Base-by-base conservation (phyloP, 2,888 invertebrate genomes). In the Acronicta alni region DNA sequence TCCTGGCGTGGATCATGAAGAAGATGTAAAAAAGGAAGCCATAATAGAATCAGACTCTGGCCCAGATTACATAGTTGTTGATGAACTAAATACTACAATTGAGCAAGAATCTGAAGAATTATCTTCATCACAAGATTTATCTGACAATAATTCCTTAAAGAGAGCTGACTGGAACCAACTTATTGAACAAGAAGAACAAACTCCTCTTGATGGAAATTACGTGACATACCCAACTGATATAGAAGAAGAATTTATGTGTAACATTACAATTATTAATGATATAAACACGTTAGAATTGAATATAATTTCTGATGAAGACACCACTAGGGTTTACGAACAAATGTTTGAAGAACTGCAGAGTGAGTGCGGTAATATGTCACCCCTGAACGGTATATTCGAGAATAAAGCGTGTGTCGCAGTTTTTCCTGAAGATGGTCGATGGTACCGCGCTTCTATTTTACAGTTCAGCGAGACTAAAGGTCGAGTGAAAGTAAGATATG, bases 371-470 rank as follows among this genome's bases (percentile, higher is more conserved):
- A 74, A 81, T 4, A 93, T 95, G 77, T 88, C 94, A 0, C 80
- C 86, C 0, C 74, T 96, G 9, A 80, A 88, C 17, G 89, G 92
- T 9, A 86, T 93, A 69, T 89, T 77, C 52, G 90, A 88, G 58
- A 93, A 95, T 76, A 92, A 93, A 80, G 94, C 96, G 0, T 98
- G 98, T 81, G 87, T 96, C 58, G 95, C 96, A 32, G 86, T 95
- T 44, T 96, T 95, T 73, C 87, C 91, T 0, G 95, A 94, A 51
- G 97, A 97, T 80, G 89, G 91, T 0, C 77, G 87, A 35, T 98
- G 97, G 97, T 97, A 97, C 83, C 94, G 98, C 61, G 97, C 96
- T 0, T 80, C 93, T 14, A 95, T 98, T 51, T 83, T 95, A 42
- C 92, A 95, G 51, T 89, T 94, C 48, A 91, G 95, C 67, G 82